phyloP scores from a whole-genome alignment of 2,888 invertebrate species.

The Aspidiotus destructor region DNA sequence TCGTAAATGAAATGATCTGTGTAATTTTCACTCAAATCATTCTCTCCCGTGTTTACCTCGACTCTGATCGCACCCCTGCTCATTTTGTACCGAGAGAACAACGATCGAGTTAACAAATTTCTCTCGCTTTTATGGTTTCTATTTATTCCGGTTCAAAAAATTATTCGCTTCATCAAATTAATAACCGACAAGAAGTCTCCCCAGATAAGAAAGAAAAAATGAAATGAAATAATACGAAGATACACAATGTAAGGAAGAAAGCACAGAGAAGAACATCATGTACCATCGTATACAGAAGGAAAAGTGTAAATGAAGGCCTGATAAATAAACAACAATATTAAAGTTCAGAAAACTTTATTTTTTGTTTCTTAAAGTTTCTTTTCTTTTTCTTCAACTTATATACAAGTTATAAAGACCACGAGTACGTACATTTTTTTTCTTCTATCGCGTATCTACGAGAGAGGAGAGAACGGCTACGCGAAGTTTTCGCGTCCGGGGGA shows the following conservation, averaged over 20 bases:
- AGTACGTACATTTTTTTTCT: too few species aligned
- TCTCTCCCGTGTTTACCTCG: slow-evolving; percentile 5
- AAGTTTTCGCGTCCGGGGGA: too few species aligned
- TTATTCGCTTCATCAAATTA: slow-evolving; percentile 31
- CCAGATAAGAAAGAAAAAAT: not conserved
- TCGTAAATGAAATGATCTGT: slow-evolving; percentile 29
- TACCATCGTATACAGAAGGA: not conserved
- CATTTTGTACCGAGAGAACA: slow-evolving; percentile 5
- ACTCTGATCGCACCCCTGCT: not conserved
- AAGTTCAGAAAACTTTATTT: not conserved
- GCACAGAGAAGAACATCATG: too few species aligned
- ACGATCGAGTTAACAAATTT: slow-evolving; percentile 8
- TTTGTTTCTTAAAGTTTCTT: slow-evolving; percentile 5
- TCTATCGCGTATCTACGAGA: too few species aligned
- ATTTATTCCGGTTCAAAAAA: slow-evolving; percentile 32
- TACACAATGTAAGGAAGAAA: too few species aligned
- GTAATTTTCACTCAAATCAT: slow-evolving; percentile 32
- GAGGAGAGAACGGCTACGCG: too few species aligned
- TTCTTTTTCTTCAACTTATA: slow-evolving; percentile 4
- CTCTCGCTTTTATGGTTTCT: slow-evolving; percentile 15
- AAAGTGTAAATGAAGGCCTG: slow-evolving; percentile 4
- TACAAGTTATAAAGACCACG: not conserved
- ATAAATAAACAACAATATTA: not conserved
- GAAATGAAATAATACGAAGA: not conserved
- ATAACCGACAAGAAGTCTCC: slow-evolving; percentile 16